Base-by-base conservation (phyloP, 2,888 invertebrate genomes). In the Caenorhabditis plicata region DNA sequence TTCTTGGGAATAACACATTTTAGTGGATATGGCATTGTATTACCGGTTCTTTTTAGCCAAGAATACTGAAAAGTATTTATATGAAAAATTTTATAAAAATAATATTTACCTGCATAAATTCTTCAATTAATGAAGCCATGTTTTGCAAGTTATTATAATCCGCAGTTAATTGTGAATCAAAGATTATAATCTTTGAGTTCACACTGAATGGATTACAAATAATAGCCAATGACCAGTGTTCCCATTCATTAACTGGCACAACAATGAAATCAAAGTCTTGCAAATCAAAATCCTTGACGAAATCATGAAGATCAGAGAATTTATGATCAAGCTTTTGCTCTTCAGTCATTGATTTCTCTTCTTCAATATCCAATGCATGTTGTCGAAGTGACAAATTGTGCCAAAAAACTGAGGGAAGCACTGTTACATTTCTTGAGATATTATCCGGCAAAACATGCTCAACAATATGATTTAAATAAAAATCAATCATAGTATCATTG, bases 401-500 rank as follows among this genome's bases (percentile, higher is more conserved):
- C 71, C 71, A 73, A 61, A 73, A 73, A 31, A 73, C 48, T 8
- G 73, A 60, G 13, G 73, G 73, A 11, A 73, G 54, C 4, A 71
- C 73, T 13, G 66, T 71, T 20, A 73, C 73, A 41, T 71, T 69
- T 20, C 56, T 53, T 3, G 49, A 55, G 27, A 60, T 64, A 48
- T 62, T 69, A 32, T 74, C 70, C 20, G 71, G 70, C 13, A 75
- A 60, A 17, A 74, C 52, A 52, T 75, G 72, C 36, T 71, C 65
- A 23, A 73, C 72, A 36, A 77, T 67, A 49, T 77, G 74, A 61
- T 77, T 77, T 51, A 77, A 53, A 58, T 66, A 77, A 52, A 77
- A 77, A 51, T 77, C 77, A 35, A 77, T 71, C 45, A 77, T 70
- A 13, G 75, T 74, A 54, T 75, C 75, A 39, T 74, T 74, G 36